A percentile compares a stretch with the other conserved stretches of the same genome.
Conservation (phyloP, 2,888 invertebrate species). For the Lithophane semibrunnea region DNA sequence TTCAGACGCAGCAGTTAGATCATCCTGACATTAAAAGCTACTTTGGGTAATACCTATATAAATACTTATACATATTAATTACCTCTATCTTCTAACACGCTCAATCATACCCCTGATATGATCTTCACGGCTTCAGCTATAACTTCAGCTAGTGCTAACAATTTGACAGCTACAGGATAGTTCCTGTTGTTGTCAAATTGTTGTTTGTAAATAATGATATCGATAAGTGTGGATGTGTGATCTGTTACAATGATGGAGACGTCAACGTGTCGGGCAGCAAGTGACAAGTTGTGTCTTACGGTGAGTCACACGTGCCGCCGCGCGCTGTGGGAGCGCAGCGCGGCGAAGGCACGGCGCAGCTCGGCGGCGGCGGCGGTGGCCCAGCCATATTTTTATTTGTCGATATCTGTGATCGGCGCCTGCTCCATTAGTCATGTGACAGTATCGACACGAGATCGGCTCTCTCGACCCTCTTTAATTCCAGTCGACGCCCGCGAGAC, state of each 20-base stretch:
- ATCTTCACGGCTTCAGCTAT: constrained; percentile 26
- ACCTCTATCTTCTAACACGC: too few relatives aligned
- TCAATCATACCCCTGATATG: constrained; percentile 32
- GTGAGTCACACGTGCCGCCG: constrained; percentile 44
- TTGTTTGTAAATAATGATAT: constrained; percentile 47
- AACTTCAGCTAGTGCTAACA: constrained; percentile 1
- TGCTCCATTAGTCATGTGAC: constrained; percentile 90
- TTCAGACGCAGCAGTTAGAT: too few relatives aligned
- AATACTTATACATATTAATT: too few relatives aligned
- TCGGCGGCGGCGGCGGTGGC: constrained; percentile 74
- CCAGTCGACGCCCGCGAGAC: constrained; percentile 82
- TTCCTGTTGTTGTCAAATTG: constrained; percentile 25
- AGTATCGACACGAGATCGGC: constrained; percentile 88
- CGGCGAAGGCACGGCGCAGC: constrained; percentile 62
- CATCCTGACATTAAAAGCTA: too few relatives aligned
- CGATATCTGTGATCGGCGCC: constrained; percentile 89
- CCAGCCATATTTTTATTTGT: constrained; percentile 86
- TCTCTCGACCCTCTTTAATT: constrained; percentile 85
- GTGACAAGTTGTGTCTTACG: constrained; percentile 41
- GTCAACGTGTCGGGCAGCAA: constrained; percentile 38
- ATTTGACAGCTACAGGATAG: too few relatives aligned
- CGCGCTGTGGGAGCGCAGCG: constrained; percentile 56
- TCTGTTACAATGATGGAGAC: constrained; percentile 47
- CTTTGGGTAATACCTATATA: too few relatives aligned
- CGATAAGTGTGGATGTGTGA: constrained; percentile 50